phyloP scores from a whole-genome alignment of 2,113 vertebrate genomes.

The Psittacula cyanocephala region DNA sequence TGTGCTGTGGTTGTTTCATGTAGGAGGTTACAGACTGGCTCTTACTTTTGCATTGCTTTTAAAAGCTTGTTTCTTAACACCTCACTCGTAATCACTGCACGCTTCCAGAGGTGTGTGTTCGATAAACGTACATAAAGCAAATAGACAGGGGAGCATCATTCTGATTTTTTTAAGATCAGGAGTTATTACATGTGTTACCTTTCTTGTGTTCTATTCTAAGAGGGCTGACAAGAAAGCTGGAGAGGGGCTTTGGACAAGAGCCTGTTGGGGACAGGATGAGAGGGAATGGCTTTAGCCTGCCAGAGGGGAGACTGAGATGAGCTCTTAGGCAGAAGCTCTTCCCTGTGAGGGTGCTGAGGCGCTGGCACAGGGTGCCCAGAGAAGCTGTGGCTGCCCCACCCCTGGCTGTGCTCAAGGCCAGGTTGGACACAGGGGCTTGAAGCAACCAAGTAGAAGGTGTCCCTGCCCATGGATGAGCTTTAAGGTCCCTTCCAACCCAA shows the following conservation, averaged over 20 bases:
- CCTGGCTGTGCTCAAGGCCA: not conserved
- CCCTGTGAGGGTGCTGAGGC: not conserved
- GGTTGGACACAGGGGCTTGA: not conserved
- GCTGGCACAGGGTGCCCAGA: too few species aligned
- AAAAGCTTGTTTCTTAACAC: not conserved
- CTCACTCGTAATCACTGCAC: not conserved
- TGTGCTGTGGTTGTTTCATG: not conserved
- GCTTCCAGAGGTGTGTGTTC: not conserved
- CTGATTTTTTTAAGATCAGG: not conserved
- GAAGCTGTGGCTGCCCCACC: too few species aligned
- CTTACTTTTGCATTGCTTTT: not conserved
- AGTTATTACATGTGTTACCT: accelerated
- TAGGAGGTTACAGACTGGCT: not conserved
- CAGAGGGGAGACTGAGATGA: not conserved
- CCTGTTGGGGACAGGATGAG: not conserved
- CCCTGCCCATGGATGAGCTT: not conserved
- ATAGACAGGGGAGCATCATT: not conserved
- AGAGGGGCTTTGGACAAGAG: not conserved
- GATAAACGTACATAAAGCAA: not conserved
- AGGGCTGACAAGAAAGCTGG: not conserved
- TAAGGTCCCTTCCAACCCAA: not conserved
- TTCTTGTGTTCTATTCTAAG: not conserved
- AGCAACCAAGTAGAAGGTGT: not conserved
- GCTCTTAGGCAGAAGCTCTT: not conserved
- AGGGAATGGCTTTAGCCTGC: not conserved